phyloP scores from a whole-genome alignment of 2,797 vertebrate species.

The Oreonectes daqikongensis region DNA sequence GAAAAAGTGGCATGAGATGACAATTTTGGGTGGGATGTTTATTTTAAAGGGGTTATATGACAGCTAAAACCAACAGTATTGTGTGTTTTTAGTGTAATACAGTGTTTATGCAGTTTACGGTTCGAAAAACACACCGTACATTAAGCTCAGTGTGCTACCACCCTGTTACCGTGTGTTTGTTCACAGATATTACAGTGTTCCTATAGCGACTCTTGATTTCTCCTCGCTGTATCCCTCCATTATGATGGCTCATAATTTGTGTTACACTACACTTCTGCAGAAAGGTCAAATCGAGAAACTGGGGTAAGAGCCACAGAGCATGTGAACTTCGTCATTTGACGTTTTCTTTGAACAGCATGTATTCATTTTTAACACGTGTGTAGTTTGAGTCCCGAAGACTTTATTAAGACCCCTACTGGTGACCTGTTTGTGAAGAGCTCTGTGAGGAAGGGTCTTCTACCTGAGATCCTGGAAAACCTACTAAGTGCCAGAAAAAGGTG shows the following conservation, averaged over 20 bases:
- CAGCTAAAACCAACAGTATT: too few relatives aligned
- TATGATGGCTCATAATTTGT: conserved; percentile 96
- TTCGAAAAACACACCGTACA: too few relatives aligned
- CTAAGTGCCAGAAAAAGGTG: conserved; percentile 88
- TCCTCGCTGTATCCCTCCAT: conserved; percentile 93
- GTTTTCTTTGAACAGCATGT: neutral
- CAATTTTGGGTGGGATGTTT: too few relatives aligned
- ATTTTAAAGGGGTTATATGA: too few relatives aligned
- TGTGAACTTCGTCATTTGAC: neutral
- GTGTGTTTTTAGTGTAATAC: too few relatives aligned
- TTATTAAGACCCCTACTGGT: conserved; percentile 89
- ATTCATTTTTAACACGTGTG: conserved; percentile 5
- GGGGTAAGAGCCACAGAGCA: conserved; percentile 66
- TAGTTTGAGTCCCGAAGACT: conserved; percentile 83
- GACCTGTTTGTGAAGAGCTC: conserved; percentile 87
- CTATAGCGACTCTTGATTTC: conserved; percentile 90
- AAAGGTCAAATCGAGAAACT: conserved; percentile 77
- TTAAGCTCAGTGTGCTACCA: too few relatives aligned
- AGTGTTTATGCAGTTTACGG: too few relatives aligned
- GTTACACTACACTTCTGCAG: conserved; percentile 89
- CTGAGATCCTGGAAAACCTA: conserved; percentile 91
- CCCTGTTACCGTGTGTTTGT: neutral
- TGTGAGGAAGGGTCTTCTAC: conserved; percentile 87
- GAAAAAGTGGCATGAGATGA: too few relatives aligned
- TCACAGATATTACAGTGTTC: conserved; percentile 86